A percentile compares a stretch with the other conserved stretches of the same genome.
Conservation (phyloP, 2,113 vertebrate species). For the Callochromis pleurospilus region DNA sequence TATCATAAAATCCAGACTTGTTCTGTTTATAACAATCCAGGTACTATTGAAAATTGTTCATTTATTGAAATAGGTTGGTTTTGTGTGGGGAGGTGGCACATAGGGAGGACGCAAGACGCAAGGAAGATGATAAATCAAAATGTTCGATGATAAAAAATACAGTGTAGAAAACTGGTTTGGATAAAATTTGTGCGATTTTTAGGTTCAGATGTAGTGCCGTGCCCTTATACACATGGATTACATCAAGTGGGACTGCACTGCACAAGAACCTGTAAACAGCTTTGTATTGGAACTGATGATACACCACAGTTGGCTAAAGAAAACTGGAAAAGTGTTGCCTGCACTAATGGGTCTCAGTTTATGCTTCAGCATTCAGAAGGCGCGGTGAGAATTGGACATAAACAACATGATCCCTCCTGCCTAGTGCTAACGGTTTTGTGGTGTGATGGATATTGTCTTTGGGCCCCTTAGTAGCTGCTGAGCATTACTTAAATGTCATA, state of each 20-base stretch:
- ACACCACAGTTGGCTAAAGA: background rate
- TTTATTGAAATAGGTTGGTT: background rate
- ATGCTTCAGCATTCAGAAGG: background rate
- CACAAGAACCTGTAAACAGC: background rate
- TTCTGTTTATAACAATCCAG: background rate
- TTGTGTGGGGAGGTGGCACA: background rate
- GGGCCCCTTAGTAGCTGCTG: background rate
- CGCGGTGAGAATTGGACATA: rapidly evolving
- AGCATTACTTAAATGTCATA: background rate
- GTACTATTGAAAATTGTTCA: background rate
- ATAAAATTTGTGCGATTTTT: background rate
- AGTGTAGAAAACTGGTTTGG: background rate
- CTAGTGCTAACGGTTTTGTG: background rate
- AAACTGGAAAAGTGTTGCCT: background rate
- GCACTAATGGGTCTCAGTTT: background rate
- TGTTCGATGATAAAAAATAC: background rate
- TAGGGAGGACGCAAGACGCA: background rate
- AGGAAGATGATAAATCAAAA: background rate
- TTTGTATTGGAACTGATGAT: background rate
- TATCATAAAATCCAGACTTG: background rate
- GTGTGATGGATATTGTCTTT: background rate
- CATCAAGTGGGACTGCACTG: background rate
- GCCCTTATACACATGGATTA: background rate
- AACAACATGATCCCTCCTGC: background rate
- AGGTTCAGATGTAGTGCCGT: background rate